phyloP scores from a whole-genome alignment of 1,140 invertebrate genomes.

The Bombus polaris region DNA sequence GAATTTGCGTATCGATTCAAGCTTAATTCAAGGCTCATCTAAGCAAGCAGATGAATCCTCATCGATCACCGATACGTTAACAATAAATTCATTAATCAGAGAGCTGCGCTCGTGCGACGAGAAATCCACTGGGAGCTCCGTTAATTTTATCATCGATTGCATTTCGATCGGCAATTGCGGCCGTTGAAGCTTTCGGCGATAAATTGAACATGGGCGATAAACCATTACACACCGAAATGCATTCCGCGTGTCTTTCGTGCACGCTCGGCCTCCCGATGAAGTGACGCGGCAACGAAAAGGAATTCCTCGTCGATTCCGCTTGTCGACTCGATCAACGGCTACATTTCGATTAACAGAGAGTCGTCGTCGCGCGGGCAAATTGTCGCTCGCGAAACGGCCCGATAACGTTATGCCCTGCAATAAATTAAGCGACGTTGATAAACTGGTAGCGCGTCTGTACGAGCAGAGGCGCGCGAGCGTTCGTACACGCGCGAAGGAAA shows the following conservation, averaged over 20 bases:
- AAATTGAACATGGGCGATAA: constrained; percentile 25
- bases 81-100: not conserved
- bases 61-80: too few relatives aligned
- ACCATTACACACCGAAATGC: constrained; percentile 6
- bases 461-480: not conserved
- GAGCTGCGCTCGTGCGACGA: not conserved
- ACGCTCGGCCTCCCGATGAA: too few relatives aligned
- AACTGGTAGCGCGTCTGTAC: constrained; percentile 58
- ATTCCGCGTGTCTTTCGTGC: not conserved
- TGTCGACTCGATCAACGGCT: constrained; percentile 50
- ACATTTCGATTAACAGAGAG: constrained; percentile 64
- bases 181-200: not conserved
- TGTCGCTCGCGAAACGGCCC: constrained; percentile 51
- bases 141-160: constrained; percentile 34
- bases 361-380: constrained; percentile 58
- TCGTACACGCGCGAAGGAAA: constrained; percentile 23
- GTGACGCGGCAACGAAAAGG: constrained; percentile 8
- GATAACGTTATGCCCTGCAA: constrained; percentile 54
- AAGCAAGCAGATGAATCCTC: too few relatives aligned
- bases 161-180: constrained; percentile 17
- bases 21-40: too few relatives aligned
- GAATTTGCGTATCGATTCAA: too few relatives aligned
- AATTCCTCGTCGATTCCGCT: constrained; percentile 16
- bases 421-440: constrained; percentile 67
- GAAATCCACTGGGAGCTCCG: not conserved